phyloP scores from a whole-genome alignment of 1,140 invertebrate genomes.

The Adelges cooleyi region DNA sequence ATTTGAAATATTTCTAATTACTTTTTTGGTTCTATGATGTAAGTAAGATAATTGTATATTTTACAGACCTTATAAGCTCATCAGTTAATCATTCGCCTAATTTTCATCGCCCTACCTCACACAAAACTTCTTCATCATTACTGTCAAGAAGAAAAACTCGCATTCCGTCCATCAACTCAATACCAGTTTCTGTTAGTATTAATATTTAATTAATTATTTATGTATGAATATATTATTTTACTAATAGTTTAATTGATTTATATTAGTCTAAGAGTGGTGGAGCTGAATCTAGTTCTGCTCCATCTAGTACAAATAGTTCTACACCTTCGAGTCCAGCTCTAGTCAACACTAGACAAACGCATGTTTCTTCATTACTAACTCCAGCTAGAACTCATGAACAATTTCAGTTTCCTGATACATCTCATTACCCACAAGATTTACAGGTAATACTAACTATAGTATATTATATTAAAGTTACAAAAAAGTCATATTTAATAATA shows the following conservation, averaged over 20 bases:
- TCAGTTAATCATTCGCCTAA: constrained; percentile 40
- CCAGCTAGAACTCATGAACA: constrained; percentile 48
- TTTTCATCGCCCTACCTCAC: constrained; percentile 35
- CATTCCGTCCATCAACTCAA: constrained; percentile 21
- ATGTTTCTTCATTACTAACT: constrained; percentile 40
- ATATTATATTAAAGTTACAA: not conserved
- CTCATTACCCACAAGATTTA: constrained; percentile 18
- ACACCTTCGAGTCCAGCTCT: constrained; percentile 88
- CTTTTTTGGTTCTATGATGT: no score
- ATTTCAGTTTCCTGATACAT: constrained; percentile 63
- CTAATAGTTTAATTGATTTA: not conserved
- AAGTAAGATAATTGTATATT: not conserved
- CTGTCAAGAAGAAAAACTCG: constrained; percentile 10
- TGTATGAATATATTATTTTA: not conserved
- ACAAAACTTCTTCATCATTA: constrained; percentile 23
- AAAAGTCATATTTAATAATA: no score
- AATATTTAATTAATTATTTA: not conserved
- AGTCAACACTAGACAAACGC: constrained; percentile 44
- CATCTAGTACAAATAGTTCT: constrained; percentile 91
- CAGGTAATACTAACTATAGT: not conserved
- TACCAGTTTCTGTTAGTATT: constrained; percentile 7
- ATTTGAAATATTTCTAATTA: no score
- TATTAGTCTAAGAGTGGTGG: constrained; percentile 20
- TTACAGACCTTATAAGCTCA: constrained; percentile 30
- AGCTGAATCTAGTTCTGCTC: constrained; percentile 60